Evolutionary conservation across 1,140 invertebrate species (phyloP).

Genomic region (Papilio machaon): DNA sequence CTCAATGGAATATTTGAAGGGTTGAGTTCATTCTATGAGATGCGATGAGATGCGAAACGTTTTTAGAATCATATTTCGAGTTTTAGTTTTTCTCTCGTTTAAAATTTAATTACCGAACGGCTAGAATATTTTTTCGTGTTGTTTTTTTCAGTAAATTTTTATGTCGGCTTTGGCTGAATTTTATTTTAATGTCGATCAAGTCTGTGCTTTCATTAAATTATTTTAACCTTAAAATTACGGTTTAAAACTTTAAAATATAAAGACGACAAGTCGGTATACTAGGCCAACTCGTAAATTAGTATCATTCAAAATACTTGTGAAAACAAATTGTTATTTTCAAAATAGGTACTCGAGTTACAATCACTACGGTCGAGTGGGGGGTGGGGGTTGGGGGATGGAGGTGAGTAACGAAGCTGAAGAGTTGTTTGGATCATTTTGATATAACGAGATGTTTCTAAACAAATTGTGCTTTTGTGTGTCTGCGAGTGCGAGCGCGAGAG

Average conservation of each 20-base stretch:
- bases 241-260: not conserved
- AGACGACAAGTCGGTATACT: not conserved
- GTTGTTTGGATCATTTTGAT: not conserved
- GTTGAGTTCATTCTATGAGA: slow-evolving; percentile 15
- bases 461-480: slow-evolving; percentile 46
- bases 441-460: slow-evolving; percentile 42
- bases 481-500: not conserved
- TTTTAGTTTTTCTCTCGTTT: slow-evolving; percentile 12
- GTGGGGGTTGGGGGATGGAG: too few relatives aligned
- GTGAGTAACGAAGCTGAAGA: not conserved
- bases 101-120: slow-evolving; percentile 20
- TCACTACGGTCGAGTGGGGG: not conserved
- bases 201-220: not conserved
- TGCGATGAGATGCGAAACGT: slow-evolving; percentile 2
- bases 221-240: not conserved
- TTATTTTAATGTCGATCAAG: slow-evolving; percentile 19
- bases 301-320: not conserved
- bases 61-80: slow-evolving; percentile 14
- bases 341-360: slow-evolving; percentile 26
- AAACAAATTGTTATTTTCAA: slow-evolving; percentile 8
- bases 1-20: slow-evolving; percentile 27
- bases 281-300: not conserved
- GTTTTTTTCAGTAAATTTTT: slow-evolving; percentile 22
- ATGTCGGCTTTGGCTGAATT: not conserved
- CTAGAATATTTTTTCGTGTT: slow-evolving; percentile 25